Conservation (phyloP, 1,140 invertebrate species). For the Helicorthomorpha holstii region DNA sequence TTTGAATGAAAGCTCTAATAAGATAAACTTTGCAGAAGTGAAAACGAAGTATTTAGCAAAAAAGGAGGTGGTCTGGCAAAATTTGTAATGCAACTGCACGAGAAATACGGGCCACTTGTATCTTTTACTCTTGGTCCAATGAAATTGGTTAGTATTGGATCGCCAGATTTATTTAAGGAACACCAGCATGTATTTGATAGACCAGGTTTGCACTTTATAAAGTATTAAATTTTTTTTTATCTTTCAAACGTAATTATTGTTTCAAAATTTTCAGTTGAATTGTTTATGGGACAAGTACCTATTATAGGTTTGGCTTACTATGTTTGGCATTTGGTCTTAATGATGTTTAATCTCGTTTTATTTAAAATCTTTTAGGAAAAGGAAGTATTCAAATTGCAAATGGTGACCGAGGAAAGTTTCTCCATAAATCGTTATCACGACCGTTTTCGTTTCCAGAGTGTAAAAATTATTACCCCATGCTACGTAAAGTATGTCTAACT, state of each 20-base stretch:
- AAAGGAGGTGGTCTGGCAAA: conserved; percentile 24
- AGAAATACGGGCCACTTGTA: conserved; percentile 21
- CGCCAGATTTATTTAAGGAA: conserved; percentile 22
- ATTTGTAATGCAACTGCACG: conserved; percentile 22
- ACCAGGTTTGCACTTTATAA: conserved; percentile 18
- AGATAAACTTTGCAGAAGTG: too few relatives aligned
- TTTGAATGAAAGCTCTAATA: too few relatives aligned
- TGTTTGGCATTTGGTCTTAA: too few relatives aligned
- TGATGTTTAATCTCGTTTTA: too few relatives aligned
- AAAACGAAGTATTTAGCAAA: too few relatives aligned
- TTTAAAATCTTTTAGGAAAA: too few relatives aligned
- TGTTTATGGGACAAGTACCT: too few relatives aligned
- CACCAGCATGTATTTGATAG: conserved; percentile 23
- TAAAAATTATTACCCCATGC: background rate
- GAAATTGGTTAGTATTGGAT: conserved; percentile 21
- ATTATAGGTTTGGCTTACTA: too few relatives aligned
- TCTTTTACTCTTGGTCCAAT: conserved; percentile 22
- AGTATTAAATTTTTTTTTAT: too few relatives aligned
- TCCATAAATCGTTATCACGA: background rate
- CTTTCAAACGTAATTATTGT: too few relatives aligned
- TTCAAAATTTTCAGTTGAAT: too few relatives aligned
- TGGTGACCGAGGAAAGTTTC: background rate
- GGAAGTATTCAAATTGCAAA: background rate
- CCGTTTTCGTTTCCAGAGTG: background rate
- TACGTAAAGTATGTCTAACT: background rate